phyloP scores from a whole-genome alignment of 2,797 vertebrate genomes.

The Psittacula derbiana region DNA sequence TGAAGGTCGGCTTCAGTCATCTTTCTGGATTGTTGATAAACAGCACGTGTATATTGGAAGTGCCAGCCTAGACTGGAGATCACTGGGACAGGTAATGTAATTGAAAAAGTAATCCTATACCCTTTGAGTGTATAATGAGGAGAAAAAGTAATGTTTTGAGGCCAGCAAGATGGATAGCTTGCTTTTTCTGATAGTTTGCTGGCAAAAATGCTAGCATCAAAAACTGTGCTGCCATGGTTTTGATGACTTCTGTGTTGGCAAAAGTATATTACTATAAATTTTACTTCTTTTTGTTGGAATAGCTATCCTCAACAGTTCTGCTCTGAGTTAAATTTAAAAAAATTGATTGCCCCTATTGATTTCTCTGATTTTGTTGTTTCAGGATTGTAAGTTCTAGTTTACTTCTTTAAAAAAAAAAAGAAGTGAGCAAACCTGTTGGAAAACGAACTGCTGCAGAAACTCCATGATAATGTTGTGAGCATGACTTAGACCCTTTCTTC shows the following conservation, averaged over 20 bases:
- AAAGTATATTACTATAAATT: not conserved
- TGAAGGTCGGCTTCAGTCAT: slow-evolving; percentile 86
- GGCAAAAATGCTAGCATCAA: not conserved
- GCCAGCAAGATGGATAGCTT: not conserved
- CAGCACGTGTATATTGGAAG: slow-evolving; percentile 95
- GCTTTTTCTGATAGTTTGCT: not conserved
- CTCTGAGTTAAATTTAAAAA: not conserved
- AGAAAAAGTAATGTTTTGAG: not conserved
- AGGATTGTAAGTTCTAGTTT: not conserved
- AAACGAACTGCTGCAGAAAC: not conserved
- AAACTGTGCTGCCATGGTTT: not conserved
- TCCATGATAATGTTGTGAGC: not conserved
- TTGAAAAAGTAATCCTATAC: not conserved
- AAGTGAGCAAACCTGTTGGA: not conserved
- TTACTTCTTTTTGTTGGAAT: not conserved
- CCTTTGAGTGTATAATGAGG: not conserved
- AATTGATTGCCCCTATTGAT: not conserved
- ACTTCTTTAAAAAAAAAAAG: not conserved
- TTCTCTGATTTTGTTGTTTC: not conserved
- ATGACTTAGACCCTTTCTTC: not conserved
- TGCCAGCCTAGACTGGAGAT: slow-evolving; percentile 91
- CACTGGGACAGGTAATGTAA: slow-evolving; percentile 85
- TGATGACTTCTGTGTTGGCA: not conserved
- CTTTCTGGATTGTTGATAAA: slow-evolving; percentile 96
- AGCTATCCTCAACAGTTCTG: not conserved